phyloP scores from a whole-genome alignment of 2,113 vertebrate species.

The Clinocottus analis region DNA sequence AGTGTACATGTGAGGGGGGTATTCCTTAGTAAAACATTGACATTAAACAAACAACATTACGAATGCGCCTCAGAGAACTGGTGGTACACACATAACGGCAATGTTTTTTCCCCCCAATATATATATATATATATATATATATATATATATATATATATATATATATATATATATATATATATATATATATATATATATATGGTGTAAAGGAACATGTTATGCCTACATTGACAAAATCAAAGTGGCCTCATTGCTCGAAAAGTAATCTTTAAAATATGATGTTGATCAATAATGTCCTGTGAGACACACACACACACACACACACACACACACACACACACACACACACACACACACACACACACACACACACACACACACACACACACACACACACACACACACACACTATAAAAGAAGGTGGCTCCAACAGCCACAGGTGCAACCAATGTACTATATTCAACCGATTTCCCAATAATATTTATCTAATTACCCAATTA shows the following conservation, averaged over 20 bases:
- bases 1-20: neutral
- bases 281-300: no score
- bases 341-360: neutral
- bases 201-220: neutral
- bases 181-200: no score
- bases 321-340: neutral
- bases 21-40: neutral
- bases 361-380: neutral
- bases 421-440: neutral
- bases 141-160: no score
- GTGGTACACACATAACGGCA: neutral
- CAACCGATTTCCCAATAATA: neutral
- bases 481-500: slow-evolving; percentile 21
- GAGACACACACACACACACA: neutral
- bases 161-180: no score
- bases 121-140: no score
- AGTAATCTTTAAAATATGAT: neutral
- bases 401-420: neutral
- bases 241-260: neutral
- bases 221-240: neutral
- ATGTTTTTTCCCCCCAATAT: no score
- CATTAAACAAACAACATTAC: no score
- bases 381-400: neutral
- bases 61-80: neutral
- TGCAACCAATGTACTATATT: slow-evolving; percentile 1